These are phyloP conservation scores for Hyperopisus bebe DNA, from an alignment of 2,113 vertebrate species.

Conservation along the genomic window DNA sequence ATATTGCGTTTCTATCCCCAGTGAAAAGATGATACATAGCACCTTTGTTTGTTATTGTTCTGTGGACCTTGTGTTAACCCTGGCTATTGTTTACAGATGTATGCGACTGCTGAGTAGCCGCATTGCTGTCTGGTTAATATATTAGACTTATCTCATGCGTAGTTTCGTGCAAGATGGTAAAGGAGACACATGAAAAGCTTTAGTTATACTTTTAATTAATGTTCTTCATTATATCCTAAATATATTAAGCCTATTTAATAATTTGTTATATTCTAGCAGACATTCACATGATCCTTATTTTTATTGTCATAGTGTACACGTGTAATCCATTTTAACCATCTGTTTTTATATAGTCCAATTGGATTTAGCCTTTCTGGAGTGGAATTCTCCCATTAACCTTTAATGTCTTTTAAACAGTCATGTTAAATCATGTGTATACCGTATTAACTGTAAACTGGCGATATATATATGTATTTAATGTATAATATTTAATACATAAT, in stretches of 20 bases:
- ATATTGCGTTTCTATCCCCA: background rate
- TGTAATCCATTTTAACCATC: background rate
- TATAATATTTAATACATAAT: too few relatives aligned
- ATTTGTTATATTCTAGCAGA: background rate
- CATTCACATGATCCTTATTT: background rate
- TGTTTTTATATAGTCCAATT: background rate
- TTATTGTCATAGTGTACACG: background rate
- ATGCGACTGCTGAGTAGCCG: background rate
- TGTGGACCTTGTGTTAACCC: background rate
- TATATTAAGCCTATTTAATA: background rate
- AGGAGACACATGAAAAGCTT: background rate
- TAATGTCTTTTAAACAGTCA: background rate
- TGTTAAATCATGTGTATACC: background rate
- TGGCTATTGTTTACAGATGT: background rate
- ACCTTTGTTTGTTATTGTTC: background rate
- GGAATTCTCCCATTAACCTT: background rate
- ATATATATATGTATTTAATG: too few relatives aligned
- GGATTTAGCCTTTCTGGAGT: background rate
- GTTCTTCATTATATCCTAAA: background rate
- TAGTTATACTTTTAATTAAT: background rate
- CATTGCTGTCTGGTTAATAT: background rate
- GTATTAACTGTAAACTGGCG: background rate
- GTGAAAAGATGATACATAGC: background rate
- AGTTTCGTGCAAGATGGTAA: background rate
- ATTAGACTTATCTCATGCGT: background rate